A percentile compares a stretch with the other conserved stretches of the same genome.
phyloP scores from a whole-genome alignment of 2,888 invertebrate genomes.

The Eledone cirrhosa region DNA sequence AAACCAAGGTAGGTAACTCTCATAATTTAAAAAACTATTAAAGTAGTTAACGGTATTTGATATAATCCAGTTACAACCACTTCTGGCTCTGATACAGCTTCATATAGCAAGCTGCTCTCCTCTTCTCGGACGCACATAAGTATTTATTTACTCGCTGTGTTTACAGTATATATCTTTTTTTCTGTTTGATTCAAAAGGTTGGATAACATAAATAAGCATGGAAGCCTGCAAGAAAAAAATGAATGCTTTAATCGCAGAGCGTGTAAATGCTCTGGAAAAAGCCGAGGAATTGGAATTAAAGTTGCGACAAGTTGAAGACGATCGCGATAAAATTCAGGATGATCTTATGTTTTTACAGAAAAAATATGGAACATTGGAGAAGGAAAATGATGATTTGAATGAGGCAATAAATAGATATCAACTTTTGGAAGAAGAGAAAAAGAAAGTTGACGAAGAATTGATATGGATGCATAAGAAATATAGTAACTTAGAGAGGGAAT shows the following conservation, averaged over 20 bases:
- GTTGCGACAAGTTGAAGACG: not conserved
- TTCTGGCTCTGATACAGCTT: too few relatives aligned
- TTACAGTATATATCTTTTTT: too few relatives aligned
- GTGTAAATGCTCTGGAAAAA: not conserved
- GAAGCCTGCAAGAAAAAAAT: slow-evolving; percentile 23
- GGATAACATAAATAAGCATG: not conserved
- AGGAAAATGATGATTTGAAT: slow-evolving; percentile 12
- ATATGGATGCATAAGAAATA: slow-evolving; percentile 25
- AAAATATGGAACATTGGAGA: slow-evolving; percentile 4
- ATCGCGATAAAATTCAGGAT: not conserved
- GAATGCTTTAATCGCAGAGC: not conserved
- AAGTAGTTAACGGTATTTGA: too few relatives aligned
- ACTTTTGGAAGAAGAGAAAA: not conserved
- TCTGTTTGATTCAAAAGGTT: too few relatives aligned
- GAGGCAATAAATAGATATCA: not conserved
- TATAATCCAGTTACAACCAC: too few relatives aligned
- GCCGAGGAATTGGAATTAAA: slow-evolving; percentile 9
- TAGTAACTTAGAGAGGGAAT: slow-evolving; percentile 2
- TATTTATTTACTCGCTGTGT: too few relatives aligned
- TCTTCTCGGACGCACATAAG: too few relatives aligned
- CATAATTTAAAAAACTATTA: too few relatives aligned
- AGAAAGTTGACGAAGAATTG: slow-evolving; percentile 19
- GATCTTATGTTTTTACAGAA: slow-evolving; percentile 11
- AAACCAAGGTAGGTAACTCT: too few relatives aligned
- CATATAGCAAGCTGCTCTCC: too few relatives aligned